Conservation (phyloP, 92 coral and sea anemone genomes). For the Paragorgia papillata region DNA sequence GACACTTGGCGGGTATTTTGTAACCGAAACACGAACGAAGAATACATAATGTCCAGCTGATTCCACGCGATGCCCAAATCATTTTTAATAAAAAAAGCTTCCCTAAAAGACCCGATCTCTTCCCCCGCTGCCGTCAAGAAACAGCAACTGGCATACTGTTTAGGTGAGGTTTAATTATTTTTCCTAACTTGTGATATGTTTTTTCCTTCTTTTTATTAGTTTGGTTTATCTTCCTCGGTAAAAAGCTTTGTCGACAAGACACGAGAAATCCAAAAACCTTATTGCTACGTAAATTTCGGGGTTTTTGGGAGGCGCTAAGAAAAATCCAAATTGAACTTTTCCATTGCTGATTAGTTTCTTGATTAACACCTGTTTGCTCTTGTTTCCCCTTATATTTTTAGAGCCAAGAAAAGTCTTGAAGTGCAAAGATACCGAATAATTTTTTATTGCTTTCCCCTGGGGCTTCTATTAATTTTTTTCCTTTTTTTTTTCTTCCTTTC, state of each 20-base stretch:
- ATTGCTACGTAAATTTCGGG: background rate
- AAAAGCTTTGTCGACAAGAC: background rate
- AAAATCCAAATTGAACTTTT: background rate
- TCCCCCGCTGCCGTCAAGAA: conserved; percentile 48
- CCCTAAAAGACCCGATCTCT: conserved; percentile 66
- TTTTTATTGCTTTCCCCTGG: no score
- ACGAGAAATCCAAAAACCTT: background rate
- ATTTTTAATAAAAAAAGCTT: conserved; percentile 91
- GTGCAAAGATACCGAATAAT: background rate
- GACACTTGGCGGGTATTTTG: conserved; percentile 27
- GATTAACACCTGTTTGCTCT: background rate
- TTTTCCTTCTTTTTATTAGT: background rate
- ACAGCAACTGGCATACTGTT: conserved; percentile 44
- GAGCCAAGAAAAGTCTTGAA: background rate
- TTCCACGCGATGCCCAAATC: conserved; percentile 92
- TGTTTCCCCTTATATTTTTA: background rate
- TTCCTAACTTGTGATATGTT: background rate
- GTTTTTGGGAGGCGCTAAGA: background rate
- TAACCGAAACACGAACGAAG: conserved; percentile 60
- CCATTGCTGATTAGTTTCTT: background rate
- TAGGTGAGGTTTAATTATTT: background rate
- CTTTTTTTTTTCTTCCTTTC: background rate
- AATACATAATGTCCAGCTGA: conserved; percentile 31
- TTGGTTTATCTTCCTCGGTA: background rate
- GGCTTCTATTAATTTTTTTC: no score